A percentile compares a stretch with the other conserved stretches of the same genome.
Evolutionary conservation across 2,888 invertebrate genomes (phyloP).

Genomic region (Apoda limacodes): DNA sequence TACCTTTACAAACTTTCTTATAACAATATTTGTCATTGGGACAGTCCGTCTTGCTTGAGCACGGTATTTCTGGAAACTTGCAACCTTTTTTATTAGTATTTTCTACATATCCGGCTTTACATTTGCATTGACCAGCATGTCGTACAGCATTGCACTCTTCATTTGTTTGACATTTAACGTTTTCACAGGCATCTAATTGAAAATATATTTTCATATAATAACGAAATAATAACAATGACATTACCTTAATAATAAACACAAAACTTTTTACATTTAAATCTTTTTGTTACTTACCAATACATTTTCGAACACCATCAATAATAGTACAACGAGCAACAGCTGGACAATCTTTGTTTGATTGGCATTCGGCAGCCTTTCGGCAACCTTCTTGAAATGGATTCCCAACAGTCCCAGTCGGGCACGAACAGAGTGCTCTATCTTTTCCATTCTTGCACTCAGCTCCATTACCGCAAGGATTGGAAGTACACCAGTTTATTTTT

Average conservation of each 20-base stretch:
- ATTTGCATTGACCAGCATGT: conserved; percentile 83
- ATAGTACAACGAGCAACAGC: conserved; percentile 80
- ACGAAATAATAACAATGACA: conserved; percentile 1
- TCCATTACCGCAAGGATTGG: conserved; percentile 83
- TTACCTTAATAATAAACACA: conserved; percentile 1
- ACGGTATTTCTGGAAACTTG: conserved; percentile 78
- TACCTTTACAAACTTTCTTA: conserved; percentile 83
- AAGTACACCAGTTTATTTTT: conserved; percentile 82
- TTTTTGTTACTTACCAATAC: conserved; percentile 69
- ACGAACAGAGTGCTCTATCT: conserved; percentile 83
- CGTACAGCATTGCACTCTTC: conserved; percentile 83
- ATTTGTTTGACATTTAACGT: conserved; percentile 82
- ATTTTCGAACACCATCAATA: conserved; percentile 80
- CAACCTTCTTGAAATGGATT: conserved; percentile 89
- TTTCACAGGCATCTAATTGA: conserved; percentile 78
- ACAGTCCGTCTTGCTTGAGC: conserved; percentile 79
- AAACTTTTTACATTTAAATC: too few relatives aligned
- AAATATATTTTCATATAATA: conserved; percentile 2
- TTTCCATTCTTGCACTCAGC: conserved; percentile 84
- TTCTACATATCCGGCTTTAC: conserved; percentile 82
- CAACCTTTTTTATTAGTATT: conserved; percentile 83
- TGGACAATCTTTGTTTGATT: conserved; percentile 84
- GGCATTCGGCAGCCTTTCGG: conserved; percentile 83
- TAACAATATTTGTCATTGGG: conserved; percentile 84
- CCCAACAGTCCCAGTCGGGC: conserved; percentile 83